Percentiles rank a stretch among this genome's conserved stretches.
These are phyloP conservation scores for Chaetogeoica ovagalla DNA, from an alignment of 2,888 invertebrate genomes.

Conservation along the genomic window DNA sequence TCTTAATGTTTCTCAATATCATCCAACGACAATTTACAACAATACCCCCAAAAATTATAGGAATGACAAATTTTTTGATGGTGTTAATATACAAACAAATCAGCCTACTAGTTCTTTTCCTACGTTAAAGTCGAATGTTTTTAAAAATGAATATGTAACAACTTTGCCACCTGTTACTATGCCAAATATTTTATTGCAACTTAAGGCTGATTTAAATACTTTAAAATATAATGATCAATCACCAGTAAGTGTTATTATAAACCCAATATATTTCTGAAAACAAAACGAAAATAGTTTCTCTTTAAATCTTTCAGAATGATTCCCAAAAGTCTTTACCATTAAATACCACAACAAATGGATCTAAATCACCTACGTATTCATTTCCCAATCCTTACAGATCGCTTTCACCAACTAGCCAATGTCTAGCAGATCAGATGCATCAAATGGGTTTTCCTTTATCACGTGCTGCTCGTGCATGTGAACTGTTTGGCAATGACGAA, in stretches of 20 bases:
- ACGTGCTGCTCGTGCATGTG: slow-evolving; percentile 79
- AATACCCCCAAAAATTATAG: neutral
- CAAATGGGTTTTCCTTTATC: slow-evolving; percentile 87
- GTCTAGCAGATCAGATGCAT: slow-evolving; percentile 73
- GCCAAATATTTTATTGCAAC: slow-evolving; percentile 45
- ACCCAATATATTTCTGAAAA: neutral
- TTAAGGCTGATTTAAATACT: slow-evolving; percentile 41
- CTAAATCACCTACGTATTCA: slow-evolving; percentile 39
- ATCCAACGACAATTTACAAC: slow-evolving; percentile 10
- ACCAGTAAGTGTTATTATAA: slow-evolving; percentile 26
- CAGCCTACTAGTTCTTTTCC: slow-evolving; percentile 16
- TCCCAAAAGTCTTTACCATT: slow-evolving; percentile 22
- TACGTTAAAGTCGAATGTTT: slow-evolving; percentile 6
- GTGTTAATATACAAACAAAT: slow-evolving; percentile 18
- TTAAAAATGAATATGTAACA: slow-evolving; percentile 8
- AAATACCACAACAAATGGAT: slow-evolving; percentile 30
- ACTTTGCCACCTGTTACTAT: slow-evolving; percentile 41
- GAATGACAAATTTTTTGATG: slow-evolving; percentile 2
- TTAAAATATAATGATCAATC: slow-evolving; percentile 41
- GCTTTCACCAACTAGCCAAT: slow-evolving; percentile 66
- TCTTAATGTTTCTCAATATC: slow-evolving; percentile 22
- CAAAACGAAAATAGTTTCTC: neutral
- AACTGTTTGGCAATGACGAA: slow-evolving; percentile 77
- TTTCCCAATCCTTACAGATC: slow-evolving; percentile 60
- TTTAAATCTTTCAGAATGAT: slow-evolving; percentile 9